Percentiles rank a stretch among this genome's conserved stretches.
phyloP scores from a whole-genome alignment of 2,113 vertebrate genomes.

The Fukomys damarensis region DNA sequence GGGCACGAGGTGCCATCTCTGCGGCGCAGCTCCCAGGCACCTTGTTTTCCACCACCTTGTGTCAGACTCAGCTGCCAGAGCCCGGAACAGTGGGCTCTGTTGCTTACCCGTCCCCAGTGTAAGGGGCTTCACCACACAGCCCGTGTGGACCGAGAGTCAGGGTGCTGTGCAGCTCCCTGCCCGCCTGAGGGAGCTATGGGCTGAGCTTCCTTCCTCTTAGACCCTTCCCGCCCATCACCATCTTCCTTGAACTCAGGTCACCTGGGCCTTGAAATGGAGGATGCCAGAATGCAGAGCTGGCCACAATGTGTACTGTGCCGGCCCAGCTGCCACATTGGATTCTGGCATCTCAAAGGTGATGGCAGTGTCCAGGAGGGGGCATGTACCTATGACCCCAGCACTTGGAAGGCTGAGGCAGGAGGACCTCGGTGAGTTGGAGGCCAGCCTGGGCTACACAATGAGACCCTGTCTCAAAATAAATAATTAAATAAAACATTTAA shows the following conservation, averaged over 20 bases:
- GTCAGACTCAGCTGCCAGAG: neutral
- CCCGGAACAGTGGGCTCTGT: neutral
- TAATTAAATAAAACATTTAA: neutral
- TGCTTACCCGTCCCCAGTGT: neutral
- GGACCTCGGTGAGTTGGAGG: too few species aligned
- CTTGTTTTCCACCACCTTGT: neutral
- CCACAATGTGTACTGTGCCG: neutral
- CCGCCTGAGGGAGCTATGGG: neutral
- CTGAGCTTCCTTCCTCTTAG: neutral
- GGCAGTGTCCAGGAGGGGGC: neutral
- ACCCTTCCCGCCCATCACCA: neutral
- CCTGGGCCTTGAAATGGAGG: neutral
- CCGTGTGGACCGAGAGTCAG: neutral
- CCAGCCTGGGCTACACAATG: too few species aligned
- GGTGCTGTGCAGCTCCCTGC: neutral
- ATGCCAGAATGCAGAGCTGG: neutral
- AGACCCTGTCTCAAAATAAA: too few species aligned
- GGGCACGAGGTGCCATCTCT: neutral
- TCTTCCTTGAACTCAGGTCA: neutral
- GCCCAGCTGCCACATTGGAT: neutral
- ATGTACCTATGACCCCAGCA: too few species aligned
- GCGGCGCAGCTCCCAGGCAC: neutral
- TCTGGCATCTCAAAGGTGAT: neutral
- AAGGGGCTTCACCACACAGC: neutral
- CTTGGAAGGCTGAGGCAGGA: too few species aligned